Evolutionary conservation across 2,797 vertebrate genomes (phyloP).

Genomic region (Lepidocolaptes lacrymiger): DNA sequence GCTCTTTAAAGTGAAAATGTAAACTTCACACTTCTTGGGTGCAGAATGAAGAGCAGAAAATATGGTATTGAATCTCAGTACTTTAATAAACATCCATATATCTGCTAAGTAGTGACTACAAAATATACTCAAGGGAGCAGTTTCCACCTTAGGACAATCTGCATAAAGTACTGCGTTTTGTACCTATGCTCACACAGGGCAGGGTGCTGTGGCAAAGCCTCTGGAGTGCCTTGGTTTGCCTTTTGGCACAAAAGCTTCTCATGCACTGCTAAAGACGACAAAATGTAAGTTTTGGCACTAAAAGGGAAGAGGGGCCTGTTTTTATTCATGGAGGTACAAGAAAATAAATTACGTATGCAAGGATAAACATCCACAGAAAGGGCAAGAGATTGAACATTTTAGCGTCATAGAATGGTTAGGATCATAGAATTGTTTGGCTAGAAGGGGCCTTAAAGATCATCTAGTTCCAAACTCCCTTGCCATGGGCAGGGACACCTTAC

Average conservation of each 20-base stretch:
- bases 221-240: not conserved
- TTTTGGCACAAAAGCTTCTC: not conserved
- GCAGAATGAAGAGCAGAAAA: not conserved
- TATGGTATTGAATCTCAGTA: not conserved
- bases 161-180: fast-evolving
- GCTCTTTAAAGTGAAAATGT: not conserved
- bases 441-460: not conserved
- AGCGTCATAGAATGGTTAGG: not conserved
- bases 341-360: not conserved
- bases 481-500: not conserved
- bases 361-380: not conserved
- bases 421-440: not conserved
- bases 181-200: fast-evolving
- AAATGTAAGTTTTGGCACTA: not conserved
- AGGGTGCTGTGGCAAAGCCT: not conserved
- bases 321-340: not conserved
- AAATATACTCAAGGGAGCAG: not conserved
- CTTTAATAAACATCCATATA: not conserved
- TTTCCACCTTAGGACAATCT: not conserved
- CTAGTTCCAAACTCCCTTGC: not conserved
- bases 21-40: not conserved
- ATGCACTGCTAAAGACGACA: not conserved
- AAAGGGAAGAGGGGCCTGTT: not conserved
- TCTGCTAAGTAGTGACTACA: not conserved
- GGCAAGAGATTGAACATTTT: not conserved